Evolutionary conservation across 2,797 vertebrate species (phyloP), one percentile per base, ranked within the genome.

Genomic region (Margarornis squamiger): DNA sequence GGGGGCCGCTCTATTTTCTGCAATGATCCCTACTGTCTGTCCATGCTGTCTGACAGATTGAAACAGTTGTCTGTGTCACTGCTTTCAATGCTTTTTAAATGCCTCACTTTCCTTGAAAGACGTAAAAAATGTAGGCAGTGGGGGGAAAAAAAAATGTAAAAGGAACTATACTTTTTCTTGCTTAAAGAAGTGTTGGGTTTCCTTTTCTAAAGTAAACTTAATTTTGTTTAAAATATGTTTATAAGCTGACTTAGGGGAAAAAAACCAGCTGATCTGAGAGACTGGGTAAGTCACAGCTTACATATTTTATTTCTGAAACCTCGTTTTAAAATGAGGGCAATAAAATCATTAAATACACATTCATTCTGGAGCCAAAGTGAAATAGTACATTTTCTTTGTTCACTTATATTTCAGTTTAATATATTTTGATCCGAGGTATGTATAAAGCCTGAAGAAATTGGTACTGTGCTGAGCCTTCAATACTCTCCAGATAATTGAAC

Each of bases 401-500:
- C 96, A 18, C 75, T 94, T 96, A 45, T 88, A 97, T 96, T 97
- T 97, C 94, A 95, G 93, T 92, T 95, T 96, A 95, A 88, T 97
- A 34, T 95, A 91, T 97, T 98, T 98, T 97, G 96, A 98, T 97
- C 95, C 96, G 96, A 98, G 94, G 96, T 97, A 96, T 93, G 93
- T 92, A 80, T 82, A 97, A 97, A 98, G 97, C 97, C 97, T 97
- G 95, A 91, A 97, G 97, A 98, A 97, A 98, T 96, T 80, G 97
- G 96, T 97, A 80, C 92, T 97, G 88, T 96, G 96, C 97, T 94
- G 96, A 98, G 97, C 93, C 89, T 97, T 97, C 97, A 97, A 38
- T 97, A 93, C 96, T 98, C 98, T 98, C 98, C 91, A 97, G 98
- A 98, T 98, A 98, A 98, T 98, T 98, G 97, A 98, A 97, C 97